phyloP scores from a whole-genome alignment of 2,888 invertebrate genomes.

The Andrena marginata region DNA sequence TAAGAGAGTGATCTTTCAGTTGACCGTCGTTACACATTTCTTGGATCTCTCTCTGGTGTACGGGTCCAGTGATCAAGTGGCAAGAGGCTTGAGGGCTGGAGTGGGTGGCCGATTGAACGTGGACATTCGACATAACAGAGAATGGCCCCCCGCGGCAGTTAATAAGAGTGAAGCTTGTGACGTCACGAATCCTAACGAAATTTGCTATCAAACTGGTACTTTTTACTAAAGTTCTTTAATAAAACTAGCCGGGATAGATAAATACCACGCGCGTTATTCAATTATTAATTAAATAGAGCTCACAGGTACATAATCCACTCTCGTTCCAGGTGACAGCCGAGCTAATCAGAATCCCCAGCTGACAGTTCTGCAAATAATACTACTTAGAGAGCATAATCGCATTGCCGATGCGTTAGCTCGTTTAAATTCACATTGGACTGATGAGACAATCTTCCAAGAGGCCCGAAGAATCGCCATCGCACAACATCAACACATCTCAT shows the following conservation, averaged over 20 bases:
- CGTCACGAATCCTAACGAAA: conserved; percentile 86
- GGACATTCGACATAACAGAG: conserved; percentile 88
- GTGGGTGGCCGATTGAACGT: conserved; percentile 89
- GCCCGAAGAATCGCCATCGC: conserved; percentile 91
- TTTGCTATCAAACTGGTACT: conserved; percentile 88
- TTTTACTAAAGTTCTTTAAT: not conserved
- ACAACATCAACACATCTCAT: conserved; percentile 92
- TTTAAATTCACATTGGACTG: conserved; percentile 91
- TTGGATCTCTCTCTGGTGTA: conserved; percentile 93
- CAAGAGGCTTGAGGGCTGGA: conserved; percentile 89
- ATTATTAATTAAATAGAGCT: not conserved
- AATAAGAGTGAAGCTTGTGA: conserved; percentile 91
- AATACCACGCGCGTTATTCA: not conserved
- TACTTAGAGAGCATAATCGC: conserved; percentile 93
- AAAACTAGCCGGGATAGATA: not conserved
- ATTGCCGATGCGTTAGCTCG: conserved; percentile 88
- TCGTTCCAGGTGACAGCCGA: conserved; percentile 89
- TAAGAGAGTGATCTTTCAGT: conserved; percentile 82
- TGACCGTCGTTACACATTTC: conserved; percentile 90
- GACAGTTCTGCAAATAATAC: conserved; percentile 90
- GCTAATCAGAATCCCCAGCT: conserved; percentile 92
- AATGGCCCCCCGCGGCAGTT: conserved; percentile 90
- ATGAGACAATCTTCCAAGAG: conserved; percentile 91
- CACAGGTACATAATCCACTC: not conserved
- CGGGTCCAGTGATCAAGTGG: conserved; percentile 90